Percentiles rank a stretch among this genome's conserved stretches.
Conservation (phyloP, 1,140 invertebrate genomes). For the Oncopeltus fasciatus region DNA sequence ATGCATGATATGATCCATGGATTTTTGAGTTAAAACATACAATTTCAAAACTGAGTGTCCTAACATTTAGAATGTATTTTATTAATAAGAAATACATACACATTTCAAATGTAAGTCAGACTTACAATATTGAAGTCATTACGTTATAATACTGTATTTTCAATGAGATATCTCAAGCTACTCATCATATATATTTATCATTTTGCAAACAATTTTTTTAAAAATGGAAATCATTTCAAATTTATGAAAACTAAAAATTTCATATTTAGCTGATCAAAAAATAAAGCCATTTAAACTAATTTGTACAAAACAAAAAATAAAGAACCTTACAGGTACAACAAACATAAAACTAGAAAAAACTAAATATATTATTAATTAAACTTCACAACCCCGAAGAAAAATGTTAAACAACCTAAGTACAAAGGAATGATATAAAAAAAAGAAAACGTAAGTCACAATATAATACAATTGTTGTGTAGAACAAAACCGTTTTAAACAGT, state of each 20-base stretch:
- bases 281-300: not conserved
- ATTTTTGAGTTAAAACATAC: too few species aligned
- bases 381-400: conserved; percentile 17
- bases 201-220: conserved; percentile 3
- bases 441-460: not conserved
- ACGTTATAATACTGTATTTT: conserved; percentile 1
- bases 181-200: not conserved
- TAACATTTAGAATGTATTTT: not conserved
- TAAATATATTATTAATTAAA: conserved; percentile 6
- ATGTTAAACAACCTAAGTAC: conserved; percentile 11
- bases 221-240: too few species aligned
- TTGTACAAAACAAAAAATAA: conserved; percentile 1
- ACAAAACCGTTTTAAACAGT: not conserved
- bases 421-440: conserved; percentile 15
- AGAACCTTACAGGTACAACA: conserved; percentile 7
- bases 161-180: conserved; percentile 6
- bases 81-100: not conserved
- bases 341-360: not conserved
- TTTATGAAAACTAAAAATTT: not conserved
- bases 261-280: not conserved
- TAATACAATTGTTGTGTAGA: conserved; percentile 7
- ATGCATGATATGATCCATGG: not conserved
- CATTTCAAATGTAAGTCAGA: not conserved
- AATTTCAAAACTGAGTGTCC: not conserved
- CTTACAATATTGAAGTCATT: not conserved